phyloP scores from a whole-genome alignment of 2,888 invertebrate species.

The Anthrax anthrax region DNA sequence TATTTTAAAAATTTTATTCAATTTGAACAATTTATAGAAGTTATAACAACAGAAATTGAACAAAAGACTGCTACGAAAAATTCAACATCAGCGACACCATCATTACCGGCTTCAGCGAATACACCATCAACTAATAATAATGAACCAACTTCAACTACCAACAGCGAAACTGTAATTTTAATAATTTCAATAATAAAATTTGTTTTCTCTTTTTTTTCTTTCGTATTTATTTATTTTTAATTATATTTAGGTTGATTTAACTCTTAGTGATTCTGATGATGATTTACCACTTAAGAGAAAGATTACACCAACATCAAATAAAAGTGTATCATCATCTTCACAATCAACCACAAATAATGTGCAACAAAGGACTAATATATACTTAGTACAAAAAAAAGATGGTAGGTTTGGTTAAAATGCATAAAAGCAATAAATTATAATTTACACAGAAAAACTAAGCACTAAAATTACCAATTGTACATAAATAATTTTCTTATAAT shows the following conservation, averaged over 20 bases:
- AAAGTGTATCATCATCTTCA: slow-evolving; percentile 20
- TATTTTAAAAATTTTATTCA: background rate
- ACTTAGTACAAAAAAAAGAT: too few species aligned
- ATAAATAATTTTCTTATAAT: too few species aligned
- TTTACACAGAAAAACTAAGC: too few species aligned
- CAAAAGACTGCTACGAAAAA: too few species aligned
- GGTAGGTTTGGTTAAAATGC: too few species aligned
- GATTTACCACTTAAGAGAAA: slow-evolving; percentile 52
- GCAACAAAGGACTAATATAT: too few species aligned
- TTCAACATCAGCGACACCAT: slow-evolving; percentile 7
- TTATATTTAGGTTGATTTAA: slow-evolving; percentile 45
- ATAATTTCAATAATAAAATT: too few species aligned
- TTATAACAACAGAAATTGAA: slow-evolving; percentile 13
- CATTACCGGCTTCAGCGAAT: slow-evolving; percentile 14
- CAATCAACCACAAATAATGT: too few species aligned
- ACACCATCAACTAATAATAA: too few species aligned
- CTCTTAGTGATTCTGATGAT: slow-evolving; percentile 58
- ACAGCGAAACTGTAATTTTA: slow-evolving; percentile 27
- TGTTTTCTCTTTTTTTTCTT: too few species aligned
- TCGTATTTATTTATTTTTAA: background rate
- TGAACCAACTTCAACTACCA: slow-evolving; percentile 33
- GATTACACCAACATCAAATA: slow-evolving; percentile 28
- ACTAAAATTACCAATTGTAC: too few species aligned
- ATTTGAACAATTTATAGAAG: slow-evolving; percentile 27
- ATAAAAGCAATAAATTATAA: too few species aligned